Percentiles rank a stretch among this genome's conserved stretches.
Conservation (phyloP, 2,797 vertebrate genomes). For the Myoxocephalus aenaeus region DNA sequence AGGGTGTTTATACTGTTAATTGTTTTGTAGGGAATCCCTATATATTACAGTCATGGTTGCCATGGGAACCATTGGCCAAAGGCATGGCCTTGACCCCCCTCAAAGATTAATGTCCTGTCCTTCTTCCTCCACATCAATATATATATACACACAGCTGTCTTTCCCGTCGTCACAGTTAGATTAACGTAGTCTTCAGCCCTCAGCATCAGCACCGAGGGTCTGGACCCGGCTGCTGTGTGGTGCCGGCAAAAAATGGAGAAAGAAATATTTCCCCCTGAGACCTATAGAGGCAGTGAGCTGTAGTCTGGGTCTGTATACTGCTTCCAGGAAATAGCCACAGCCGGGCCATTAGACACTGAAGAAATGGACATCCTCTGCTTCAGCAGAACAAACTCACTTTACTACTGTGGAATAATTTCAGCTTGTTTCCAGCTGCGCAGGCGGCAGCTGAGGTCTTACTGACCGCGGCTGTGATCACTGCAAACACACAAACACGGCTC, state of each 20-base stretch:
- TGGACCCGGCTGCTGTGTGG: conserved; percentile 4
- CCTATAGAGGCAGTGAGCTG: not conserved
- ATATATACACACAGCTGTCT: conserved; percentile 9
- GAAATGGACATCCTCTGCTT: not conserved
- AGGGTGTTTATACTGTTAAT: not conserved
- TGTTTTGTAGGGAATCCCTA: conserved; percentile 8
- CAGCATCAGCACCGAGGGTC: conserved; percentile 4
- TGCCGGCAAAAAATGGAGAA: not conserved
- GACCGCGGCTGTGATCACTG: not conserved
- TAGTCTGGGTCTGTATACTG: not conserved
- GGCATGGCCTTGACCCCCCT: conserved; percentile 27
- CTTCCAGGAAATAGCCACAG: not conserved
- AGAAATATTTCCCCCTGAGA: not conserved
- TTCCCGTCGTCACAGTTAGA: conserved; percentile 20
- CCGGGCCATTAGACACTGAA: not conserved
- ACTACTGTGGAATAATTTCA: not conserved
- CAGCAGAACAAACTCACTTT: not conserved
- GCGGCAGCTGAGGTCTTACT: not conserved
- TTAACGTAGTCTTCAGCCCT: conserved; percentile 19
- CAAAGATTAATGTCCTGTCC: conserved; percentile 36
- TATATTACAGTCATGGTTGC: conserved; percentile 47
- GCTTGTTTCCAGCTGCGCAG: not conserved
- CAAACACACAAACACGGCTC: not conserved
- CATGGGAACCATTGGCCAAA: conserved; percentile 32
- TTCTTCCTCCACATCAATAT: conserved; percentile 22